phyloP scores from a whole-genome alignment of 2,888 invertebrate genomes.

The Proisotoma minuta region DNA sequence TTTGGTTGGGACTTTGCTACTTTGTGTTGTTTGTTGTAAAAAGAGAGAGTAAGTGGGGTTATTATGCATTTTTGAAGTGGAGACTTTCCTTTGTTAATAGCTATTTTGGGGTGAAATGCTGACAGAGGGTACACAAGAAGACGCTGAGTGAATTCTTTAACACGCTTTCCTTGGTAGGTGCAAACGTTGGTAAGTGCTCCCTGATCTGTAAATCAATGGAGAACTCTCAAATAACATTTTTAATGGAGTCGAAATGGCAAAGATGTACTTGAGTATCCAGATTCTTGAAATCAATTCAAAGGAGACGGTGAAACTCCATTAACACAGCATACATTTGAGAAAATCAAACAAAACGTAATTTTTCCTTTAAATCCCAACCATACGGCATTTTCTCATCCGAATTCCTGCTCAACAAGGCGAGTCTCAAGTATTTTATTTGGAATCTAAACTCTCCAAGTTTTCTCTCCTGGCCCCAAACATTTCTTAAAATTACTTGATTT shows the following conservation, averaged over 20 bases:
- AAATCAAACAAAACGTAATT: conserved; percentile 48
- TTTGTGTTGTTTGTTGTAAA: too few species aligned
- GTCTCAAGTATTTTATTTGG: too few species aligned
- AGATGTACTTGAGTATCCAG: conserved; percentile 42
- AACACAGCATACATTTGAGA: conserved; percentile 47
- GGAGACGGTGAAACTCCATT: conserved; percentile 47
- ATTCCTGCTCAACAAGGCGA: conserved; percentile 18
- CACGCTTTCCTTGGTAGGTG: conserved; percentile 16
- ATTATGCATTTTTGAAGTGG: too few species aligned
- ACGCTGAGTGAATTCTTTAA: neutral
- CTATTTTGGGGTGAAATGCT: neutral
- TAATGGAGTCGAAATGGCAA: conserved; percentile 48
- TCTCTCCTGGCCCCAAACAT: too few species aligned
- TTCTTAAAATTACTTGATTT: conserved; percentile 1
- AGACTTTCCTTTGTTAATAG: too few species aligned
- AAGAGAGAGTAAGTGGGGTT: too few species aligned
- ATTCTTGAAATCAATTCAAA: conserved; percentile 47
- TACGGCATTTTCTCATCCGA: conserved; percentile 39
- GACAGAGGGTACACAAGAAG: neutral
- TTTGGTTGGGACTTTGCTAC: too few species aligned
- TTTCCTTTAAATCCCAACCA: conserved; percentile 44
- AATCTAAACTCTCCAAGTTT: too few species aligned
- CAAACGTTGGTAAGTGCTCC: conserved; percentile 38
- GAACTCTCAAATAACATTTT: conserved; percentile 48
- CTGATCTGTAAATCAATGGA: conserved; percentile 48